Base-by-base conservation (phyloP, 1,140 invertebrate genomes). In the Drosophila elegans region DNA sequence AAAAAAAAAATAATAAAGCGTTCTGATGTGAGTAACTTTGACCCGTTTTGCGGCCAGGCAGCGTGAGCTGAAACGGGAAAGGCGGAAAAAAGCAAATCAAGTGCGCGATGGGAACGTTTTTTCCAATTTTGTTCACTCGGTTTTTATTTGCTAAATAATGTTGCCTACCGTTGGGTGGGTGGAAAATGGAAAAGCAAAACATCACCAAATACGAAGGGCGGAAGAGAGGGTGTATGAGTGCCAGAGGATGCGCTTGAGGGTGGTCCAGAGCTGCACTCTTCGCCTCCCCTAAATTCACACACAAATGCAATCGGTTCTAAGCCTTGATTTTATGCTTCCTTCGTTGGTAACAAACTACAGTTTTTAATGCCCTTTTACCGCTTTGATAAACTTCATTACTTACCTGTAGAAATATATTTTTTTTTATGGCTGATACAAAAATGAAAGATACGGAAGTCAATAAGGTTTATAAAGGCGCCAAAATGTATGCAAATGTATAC, bases 11-110 rank as follows among this genome's bases (percentile, higher is more conserved):
- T n/a, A 74, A 48, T 36, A 51, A 39, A 48, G 38, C 59, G 48
- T 36, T 45, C 32, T 48, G 52, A 56, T 78, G 75, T 64, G 76
- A 72, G 60, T 60, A 73, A 78, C 67, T 64, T 78, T 78, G 76
- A 77, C 76, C 76, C 76, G 74, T 72, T 78, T 78, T 78, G 75
- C 54, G 74, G 74, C 74, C 55, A 45, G 52, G 41, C 54, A 39
- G 46, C 29, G 59, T 38, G 57, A 44, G 57, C 55, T 16, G 36
- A 56, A 53, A 51, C 57, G 51, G 34, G 29, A 44, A 27, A n/a
- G 39, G 39, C 36, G 38, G 53, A 49, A 55, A 57, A 59, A 55
- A 78, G 53, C 54, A 72, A 77, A 78, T 78, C 56, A 63, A 71
- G 73, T 56, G 49, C 60, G 29, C 27, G 29, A 27, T 51, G 49